Conservation (phyloP, 30 jellyfish, hydroid and myxozoan species). For the Turritopsis rubra region DNA sequence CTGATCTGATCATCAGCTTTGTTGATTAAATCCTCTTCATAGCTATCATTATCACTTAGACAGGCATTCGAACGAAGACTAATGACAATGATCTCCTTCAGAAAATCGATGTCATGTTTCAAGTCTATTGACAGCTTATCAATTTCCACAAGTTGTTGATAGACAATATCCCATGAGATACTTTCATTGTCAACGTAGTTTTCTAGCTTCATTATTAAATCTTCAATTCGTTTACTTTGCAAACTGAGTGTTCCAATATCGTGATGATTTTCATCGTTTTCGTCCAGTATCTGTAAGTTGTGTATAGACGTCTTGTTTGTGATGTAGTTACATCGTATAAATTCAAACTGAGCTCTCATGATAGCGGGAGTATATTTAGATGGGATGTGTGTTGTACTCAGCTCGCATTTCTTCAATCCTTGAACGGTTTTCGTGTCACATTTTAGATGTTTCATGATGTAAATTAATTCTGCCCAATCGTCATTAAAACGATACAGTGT, state of each 20-base stretch:
- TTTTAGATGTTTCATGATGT: slow-evolving; percentile 12
- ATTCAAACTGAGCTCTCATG: slow-evolving; percentile 33
- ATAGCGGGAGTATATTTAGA: slow-evolving; percentile 13
- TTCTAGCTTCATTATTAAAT: not conserved
- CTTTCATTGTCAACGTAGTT: not conserved
- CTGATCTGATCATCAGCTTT: not conserved
- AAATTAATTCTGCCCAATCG: slow-evolving; percentile 26
- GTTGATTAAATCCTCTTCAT: not conserved
- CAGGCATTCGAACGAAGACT: not conserved
- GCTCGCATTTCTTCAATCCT: slow-evolving; percentile 21
- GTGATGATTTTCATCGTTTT: slow-evolving; percentile 12
- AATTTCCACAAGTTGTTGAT: not conserved
- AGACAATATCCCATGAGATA: not conserved
- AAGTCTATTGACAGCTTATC: slow-evolving; percentile 12
- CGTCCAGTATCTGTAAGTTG: slow-evolving; percentile 17
- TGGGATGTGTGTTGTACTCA: slow-evolving; percentile 4
- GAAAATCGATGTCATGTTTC: not conserved
- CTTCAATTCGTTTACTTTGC: not conserved
- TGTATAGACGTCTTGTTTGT: not conserved
- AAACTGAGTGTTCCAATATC: slow-evolving; percentile 4
- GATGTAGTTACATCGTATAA: not conserved
- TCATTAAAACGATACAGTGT: slow-evolving; percentile 16
- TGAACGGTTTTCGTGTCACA: slow-evolving; percentile 6
- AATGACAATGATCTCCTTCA: not conserved
- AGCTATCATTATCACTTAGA: not conserved